Evolutionary conservation across 2,888 invertebrate species (phyloP), one percentile per base, ranked within the genome.

Genomic region (Achlya flavicornis): DNA sequence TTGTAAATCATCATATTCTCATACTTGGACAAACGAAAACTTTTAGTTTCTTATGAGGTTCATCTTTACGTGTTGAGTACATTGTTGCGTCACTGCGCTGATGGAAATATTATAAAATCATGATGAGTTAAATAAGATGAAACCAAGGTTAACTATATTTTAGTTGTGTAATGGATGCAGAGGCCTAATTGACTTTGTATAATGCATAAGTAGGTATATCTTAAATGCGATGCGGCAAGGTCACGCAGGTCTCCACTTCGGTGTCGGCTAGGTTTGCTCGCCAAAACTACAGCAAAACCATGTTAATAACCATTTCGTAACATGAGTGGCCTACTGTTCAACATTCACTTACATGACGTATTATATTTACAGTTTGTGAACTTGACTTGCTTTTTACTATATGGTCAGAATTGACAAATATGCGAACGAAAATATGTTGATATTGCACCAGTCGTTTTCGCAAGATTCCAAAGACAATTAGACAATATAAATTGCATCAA

Each of bases 311-410:
- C 53, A 14, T 53, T 53, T 53, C 53, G 53, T 53, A 53, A 53
- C 10, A 19, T 19, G 3, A 4, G n/a, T 53, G 19, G 53, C 53
- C 53, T 16, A 53, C 53, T 53, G 19, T 10, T 19, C 53, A 53
- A 53, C 53, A 53, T 53, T 53, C 53, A 53, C 53, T 53, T 8
- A 19, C 19, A 53, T 53, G 53, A 53, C 53, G 19, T 53, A 53
- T 53, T 19, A 53, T 53, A 53, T 53, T 53, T 53, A 19, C 19
- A 10, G 19, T 19, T 16, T 19, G 53, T 53, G 53, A 53, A 53
- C 53, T 53, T 53, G 53, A 53, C 53, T 53, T 19, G 53, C 53
- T 53, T 53, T 19, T 53, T 10, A 53, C 16, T 53, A 53, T 16
- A 19, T 19, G 19, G 14, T n/a, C 53, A n/a, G 10, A 53, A 10